Evolutionary conservation across 1,140 invertebrate genomes (phyloP).

Genomic region (Ectropis grisescens): DNA sequence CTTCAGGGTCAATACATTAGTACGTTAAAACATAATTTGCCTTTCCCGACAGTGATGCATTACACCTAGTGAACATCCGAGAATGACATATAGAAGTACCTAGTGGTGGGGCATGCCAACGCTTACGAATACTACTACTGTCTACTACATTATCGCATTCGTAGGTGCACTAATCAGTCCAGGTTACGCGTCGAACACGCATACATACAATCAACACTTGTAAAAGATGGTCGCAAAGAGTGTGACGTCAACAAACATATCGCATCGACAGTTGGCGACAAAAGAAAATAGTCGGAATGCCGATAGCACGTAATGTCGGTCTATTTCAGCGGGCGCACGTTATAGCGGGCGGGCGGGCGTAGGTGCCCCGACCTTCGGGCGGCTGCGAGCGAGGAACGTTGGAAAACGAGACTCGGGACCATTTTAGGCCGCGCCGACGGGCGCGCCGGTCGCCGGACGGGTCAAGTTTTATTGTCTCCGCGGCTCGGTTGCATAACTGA

Average conservation of each 20-base stretch:
- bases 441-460: constrained; percentile 43
- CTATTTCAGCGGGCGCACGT: constrained; percentile 56
- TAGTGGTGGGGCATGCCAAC: too few species aligned
- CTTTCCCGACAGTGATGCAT: too few species aligned
- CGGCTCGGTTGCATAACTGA: constrained; percentile 48
- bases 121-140: too few species aligned
- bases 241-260: constrained; percentile 26
- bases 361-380: constrained; percentile 57
- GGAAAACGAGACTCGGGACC: constrained; percentile 53
- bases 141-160: too few species aligned
- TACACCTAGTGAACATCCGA: too few species aligned
- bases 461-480: constrained; percentile 66
- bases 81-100: too few species aligned
- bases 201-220: constrained; percentile 21
- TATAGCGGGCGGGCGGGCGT: constrained; percentile 53
- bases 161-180: too few species aligned
- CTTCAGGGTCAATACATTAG: too few species aligned
- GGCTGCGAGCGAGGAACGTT: constrained; percentile 35
- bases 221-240: constrained; percentile 14
- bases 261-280: constrained; percentile 37
- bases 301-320: constrained; percentile 48
- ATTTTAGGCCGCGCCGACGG: constrained; percentile 59
- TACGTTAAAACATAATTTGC: too few species aligned
- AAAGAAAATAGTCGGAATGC: constrained; percentile 55
- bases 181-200: constrained; percentile 8